Evolutionary conservation across 2,888 invertebrate species (phyloP).

Genomic region (Corbicula japonica): DNA sequence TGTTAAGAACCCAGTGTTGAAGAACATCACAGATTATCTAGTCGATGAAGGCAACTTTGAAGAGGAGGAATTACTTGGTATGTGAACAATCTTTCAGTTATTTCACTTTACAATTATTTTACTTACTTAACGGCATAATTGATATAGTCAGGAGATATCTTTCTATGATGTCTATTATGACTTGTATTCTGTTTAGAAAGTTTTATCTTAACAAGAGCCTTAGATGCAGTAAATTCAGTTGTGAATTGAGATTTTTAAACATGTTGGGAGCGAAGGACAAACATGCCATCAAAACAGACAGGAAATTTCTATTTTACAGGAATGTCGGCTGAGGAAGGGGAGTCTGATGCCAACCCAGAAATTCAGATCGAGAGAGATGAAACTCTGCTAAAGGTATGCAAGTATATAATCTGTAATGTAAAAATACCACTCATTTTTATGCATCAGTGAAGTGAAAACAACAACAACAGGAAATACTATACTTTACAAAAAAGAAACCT

Average conservation of each 20-base stretch:
- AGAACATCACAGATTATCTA: conserved; percentile 98
- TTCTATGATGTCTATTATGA: too few species aligned
- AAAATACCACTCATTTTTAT: background rate
- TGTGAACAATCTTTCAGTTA: too few species aligned
- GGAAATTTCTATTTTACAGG: conserved; percentile 64
- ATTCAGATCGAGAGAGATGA: conserved; percentile 91
- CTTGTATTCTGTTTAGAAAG: too few species aligned
- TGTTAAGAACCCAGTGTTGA: conserved; percentile 94
- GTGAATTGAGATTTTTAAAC: too few species aligned
- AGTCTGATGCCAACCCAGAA: conserved; percentile 77
- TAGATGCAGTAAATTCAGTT: too few species aligned
- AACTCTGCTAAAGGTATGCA: conserved; percentile 90
- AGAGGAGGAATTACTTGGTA: conserved; percentile 93
- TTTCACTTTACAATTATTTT: too few species aligned
- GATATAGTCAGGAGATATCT: too few species aligned
- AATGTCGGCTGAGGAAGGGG: conserved; percentile 82
- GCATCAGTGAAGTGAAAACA: too few species aligned
- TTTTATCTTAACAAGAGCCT: too few species aligned
- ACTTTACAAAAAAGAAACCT: too few species aligned
- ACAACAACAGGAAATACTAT: too few species aligned
- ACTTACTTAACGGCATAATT: too few species aligned
- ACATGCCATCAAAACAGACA: background rate
- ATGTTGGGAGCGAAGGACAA: background rate
- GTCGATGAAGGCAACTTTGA: conserved; percentile 99
- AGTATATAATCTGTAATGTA: background rate